These are phyloP conservation scores for Aporophyla nigra DNA, from an alignment of 2,888 invertebrate genomes.

Conservation along the genomic window DNA sequence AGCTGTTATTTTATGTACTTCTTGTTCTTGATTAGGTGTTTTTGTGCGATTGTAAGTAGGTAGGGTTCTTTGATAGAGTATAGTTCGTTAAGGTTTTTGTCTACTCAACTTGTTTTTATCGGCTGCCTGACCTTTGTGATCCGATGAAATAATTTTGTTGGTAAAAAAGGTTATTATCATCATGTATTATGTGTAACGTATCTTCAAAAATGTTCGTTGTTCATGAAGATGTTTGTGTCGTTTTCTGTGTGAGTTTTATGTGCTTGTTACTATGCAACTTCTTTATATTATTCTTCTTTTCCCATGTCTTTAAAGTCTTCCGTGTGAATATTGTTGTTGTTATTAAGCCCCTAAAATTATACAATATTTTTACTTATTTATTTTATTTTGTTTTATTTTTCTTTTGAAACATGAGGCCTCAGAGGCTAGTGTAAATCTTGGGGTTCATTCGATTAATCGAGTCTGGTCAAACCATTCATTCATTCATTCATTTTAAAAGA, in stretches of 20 bases:
- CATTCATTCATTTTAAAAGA: no score
- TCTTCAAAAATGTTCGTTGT: constrained; percentile 3
- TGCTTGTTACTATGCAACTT: constrained; percentile 1
- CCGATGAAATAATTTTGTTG: constrained; percentile 22
- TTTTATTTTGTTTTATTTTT: no score
- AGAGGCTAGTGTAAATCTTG: no score
- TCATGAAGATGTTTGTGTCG: neutral
- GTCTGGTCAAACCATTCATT: no score
- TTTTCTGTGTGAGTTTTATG: neutral
- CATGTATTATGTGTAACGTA: constrained; percentile 6
- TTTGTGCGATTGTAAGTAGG: constrained; percentile 24
- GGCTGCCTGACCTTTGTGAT: constrained; percentile 49
- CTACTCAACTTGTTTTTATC: constrained; percentile 43
- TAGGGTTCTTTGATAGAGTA: constrained; percentile 15
- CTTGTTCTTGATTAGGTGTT: constrained; percentile 41
- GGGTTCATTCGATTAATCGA: no score
- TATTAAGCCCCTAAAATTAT: no score
- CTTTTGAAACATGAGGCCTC: no score
- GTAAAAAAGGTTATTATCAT: constrained; percentile 41
- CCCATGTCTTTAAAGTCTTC: neutral
- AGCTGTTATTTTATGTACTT: constrained; percentile 25
- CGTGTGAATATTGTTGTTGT: neutral
- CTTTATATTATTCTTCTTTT: neutral
- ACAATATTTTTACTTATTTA: no score
- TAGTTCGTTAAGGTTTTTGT: constrained; percentile 56